These are phyloP conservation scores for Macaria liturata DNA, from an alignment of 2,888 invertebrate genomes.

Conservation along the genomic window DNA sequence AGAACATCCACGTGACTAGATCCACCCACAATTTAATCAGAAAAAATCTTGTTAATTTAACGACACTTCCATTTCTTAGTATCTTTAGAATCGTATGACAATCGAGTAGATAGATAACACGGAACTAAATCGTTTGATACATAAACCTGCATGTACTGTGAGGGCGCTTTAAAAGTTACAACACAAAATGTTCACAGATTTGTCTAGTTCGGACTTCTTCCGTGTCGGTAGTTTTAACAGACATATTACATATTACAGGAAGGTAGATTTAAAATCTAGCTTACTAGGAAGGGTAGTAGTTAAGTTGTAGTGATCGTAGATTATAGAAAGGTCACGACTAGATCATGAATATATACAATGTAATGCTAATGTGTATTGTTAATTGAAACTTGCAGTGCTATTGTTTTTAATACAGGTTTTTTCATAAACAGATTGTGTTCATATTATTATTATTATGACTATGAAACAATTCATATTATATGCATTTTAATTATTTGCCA, in stretches of 20 bases:
- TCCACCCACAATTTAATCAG: too few relatives aligned
- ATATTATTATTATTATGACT: too few relatives aligned
- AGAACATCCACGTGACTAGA: too few relatives aligned
- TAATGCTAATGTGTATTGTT: conserved; percentile 4
- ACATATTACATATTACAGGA: conserved; percentile 18
- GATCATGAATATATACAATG: conserved; percentile 9
- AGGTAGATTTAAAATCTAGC: conserved; percentile 11
- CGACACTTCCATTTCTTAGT: too few relatives aligned
- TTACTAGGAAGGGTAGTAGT: conserved; percentile 15
- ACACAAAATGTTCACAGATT: neutral
- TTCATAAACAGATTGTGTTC: too few relatives aligned
- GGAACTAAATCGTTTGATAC: conserved; percentile 17
- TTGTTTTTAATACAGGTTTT: neutral
- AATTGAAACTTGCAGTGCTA: neutral
- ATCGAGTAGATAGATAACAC: conserved; percentile 22
- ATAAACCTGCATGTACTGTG: conserved; percentile 1
- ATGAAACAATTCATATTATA: too few relatives aligned
- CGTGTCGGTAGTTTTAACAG: conserved; percentile 2
- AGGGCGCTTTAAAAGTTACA: neutral
- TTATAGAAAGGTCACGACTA: conserved; percentile 13
- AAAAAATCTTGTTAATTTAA: too few relatives aligned
- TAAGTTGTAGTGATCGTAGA: conserved; percentile 6
- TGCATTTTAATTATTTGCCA: too few relatives aligned
- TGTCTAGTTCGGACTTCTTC: conserved; percentile 1
- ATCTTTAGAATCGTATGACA: conserved; percentile 3